These are phyloP conservation scores for Magallana angulata DNA, from an alignment of 1,140 invertebrate species.

Conservation along the genomic window DNA sequence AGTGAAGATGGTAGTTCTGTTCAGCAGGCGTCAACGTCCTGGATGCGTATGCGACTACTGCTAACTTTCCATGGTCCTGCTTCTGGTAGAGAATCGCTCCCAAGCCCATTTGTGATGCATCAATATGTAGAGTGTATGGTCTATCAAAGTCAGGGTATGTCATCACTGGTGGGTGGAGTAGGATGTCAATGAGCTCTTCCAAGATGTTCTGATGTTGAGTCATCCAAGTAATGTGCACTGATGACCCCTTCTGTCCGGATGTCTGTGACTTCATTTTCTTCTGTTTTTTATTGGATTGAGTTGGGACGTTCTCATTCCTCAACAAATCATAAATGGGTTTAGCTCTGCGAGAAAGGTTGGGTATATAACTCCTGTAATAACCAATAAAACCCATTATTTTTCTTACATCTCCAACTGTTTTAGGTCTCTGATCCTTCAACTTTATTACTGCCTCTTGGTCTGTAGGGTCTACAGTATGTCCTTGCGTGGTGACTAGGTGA, in stretches of 20 bases:
- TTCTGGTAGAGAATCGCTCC: slow-evolving; percentile 78
- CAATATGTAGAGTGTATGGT: slow-evolving; percentile 71
- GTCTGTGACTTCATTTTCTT: neutral
- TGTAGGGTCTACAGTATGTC: too few relatives aligned
- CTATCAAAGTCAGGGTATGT: too few relatives aligned
- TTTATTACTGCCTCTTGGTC: slow-evolving; percentile 37
- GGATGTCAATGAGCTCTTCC: too few relatives aligned
- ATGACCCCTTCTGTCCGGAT: slow-evolving; percentile 6
- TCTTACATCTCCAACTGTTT: slow-evolving; percentile 74
- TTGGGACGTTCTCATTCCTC: slow-evolving; percentile 48
- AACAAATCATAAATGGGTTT: slow-evolving; percentile 54
- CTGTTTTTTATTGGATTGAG: slow-evolving; percentile 40
- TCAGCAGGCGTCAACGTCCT: slow-evolving; percentile 58
- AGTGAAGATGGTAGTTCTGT: slow-evolving; percentile 58
- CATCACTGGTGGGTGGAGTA: too few relatives aligned
- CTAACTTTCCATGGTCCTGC: slow-evolving; percentile 52
- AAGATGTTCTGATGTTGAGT: too few relatives aligned
- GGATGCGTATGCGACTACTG: neutral
- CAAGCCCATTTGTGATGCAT: slow-evolving; percentile 78
- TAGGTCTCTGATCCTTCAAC: slow-evolving; percentile 65
- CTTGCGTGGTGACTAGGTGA: too few relatives aligned
- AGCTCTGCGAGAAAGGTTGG: too few relatives aligned
- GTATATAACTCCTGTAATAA: too few relatives aligned
- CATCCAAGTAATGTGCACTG: slow-evolving; percentile 44
- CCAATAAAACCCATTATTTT: slow-evolving; percentile 2